Conservation (phyloP, 2,888 invertebrate genomes). For the Polyommatus iphigenia region DNA sequence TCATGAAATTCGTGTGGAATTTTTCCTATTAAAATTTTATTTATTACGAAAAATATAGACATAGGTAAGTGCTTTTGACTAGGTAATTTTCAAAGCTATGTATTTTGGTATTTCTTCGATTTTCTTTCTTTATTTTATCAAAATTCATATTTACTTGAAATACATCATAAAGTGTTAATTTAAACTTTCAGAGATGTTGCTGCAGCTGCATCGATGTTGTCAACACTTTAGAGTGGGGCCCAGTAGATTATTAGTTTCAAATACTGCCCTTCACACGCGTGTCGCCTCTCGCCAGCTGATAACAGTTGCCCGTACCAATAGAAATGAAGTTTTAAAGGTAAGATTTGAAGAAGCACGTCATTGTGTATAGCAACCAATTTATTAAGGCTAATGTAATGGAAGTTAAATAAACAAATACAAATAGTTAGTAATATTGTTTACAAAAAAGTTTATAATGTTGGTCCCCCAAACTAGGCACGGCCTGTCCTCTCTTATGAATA, state of each 20-base stretch:
- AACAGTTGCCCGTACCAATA: constrained; percentile 47
- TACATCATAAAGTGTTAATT: background rate
- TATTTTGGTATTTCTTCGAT: too few relatives aligned
- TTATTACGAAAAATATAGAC: background rate
- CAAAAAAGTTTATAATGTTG: too few relatives aligned
- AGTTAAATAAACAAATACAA: background rate
- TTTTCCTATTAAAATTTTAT: background rate
- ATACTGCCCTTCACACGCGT: constrained; percentile 47
- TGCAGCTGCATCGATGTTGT: constrained; percentile 60
- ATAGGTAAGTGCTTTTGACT: background rate
- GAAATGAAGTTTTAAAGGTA: constrained; percentile 53
- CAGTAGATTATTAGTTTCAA: constrained; percentile 50
- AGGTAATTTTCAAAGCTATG: background rate
- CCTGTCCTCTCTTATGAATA: too few relatives aligned
- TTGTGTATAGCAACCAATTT: too few relatives aligned
- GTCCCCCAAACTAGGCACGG: too few relatives aligned
- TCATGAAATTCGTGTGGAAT: too few relatives aligned
- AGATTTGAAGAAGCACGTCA: too few relatives aligned
- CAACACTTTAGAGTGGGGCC: constrained; percentile 50
- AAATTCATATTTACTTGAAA: too few relatives aligned
- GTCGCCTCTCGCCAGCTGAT: constrained; percentile 53
- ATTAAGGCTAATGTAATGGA: too few relatives aligned
- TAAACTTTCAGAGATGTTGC: constrained; percentile 38
- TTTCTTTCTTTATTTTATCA: too few relatives aligned
- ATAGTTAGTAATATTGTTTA: too few relatives aligned